Conservation (phyloP, 2,888 invertebrate species). For the Chironomus riparius region DNA sequence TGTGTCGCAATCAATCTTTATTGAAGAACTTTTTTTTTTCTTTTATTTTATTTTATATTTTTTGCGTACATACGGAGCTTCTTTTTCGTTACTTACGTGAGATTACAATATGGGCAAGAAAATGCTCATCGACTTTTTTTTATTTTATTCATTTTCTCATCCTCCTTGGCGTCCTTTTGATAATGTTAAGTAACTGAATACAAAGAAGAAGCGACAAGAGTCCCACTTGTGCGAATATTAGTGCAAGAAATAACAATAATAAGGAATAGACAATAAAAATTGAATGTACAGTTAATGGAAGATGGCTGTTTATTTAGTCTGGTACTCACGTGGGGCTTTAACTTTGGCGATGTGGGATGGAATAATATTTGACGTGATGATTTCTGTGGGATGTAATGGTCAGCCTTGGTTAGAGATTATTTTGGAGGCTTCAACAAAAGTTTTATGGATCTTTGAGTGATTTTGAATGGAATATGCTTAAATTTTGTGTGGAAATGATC, state of each 20-base stretch:
- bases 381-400: too few relatives aligned
- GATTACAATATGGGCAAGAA: too few relatives aligned
- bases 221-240: not conserved
- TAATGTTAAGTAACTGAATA: not conserved
- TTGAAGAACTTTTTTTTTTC: constrained; percentile 8
- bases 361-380: too few relatives aligned
- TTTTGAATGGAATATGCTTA: too few relatives aligned
- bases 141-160: too few relatives aligned
- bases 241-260: not conserved
- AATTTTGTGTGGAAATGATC: too few relatives aligned
- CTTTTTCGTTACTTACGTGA: not conserved
- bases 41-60: not conserved
- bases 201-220: not conserved
- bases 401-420: too few relatives aligned
- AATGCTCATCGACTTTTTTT: too few relatives aligned
- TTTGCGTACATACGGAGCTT: not conserved
- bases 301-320: not conserved
- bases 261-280: not conserved
- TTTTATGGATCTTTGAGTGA: too few relatives aligned
- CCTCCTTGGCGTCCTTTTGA: not conserved
- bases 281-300: not conserved
- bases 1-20: constrained; percentile 26
- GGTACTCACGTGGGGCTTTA: too few relatives aligned
- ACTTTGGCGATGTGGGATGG: too few relatives aligned
- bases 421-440: too few relatives aligned